Evolutionary conservation across 1,140 invertebrate species (phyloP), one percentile per base, ranked within the genome.

Genomic region (Contarinia nasturtii): DNA sequence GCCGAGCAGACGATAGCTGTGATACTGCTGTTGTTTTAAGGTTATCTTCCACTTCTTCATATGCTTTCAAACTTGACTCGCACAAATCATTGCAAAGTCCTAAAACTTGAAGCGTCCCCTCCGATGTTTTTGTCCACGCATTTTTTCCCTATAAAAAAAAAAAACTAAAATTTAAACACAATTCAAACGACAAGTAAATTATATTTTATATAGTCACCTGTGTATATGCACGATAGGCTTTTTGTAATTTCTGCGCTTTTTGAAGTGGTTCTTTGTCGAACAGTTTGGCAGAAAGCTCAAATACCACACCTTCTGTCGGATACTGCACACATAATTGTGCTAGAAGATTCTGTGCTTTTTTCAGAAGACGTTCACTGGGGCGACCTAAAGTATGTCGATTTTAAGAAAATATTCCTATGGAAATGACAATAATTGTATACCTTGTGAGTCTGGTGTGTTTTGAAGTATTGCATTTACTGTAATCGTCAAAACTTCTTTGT

Each of bases 281-380:
- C 20, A 90, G 60, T 53, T 78, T 65, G 1, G 81, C 80, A 56
- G 91, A 89, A 11, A 86, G 59, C 55, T 78, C 72, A 87, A 86
- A 92, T 33, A 90, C 55, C 34, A 77, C 71, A 0, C 76, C 69
- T 55, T 85, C 77, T 52, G 75, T 79, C 41, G 75, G 67, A 55
- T 75, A 69, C 47, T 76, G 60, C 1, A 72, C 67, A 19, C 86
- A 86, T 20, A 94, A 73, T 49, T 84, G 72, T 1, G 86, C 89
- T 58, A 95, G 79, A 20, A 95, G 69, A 57, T 86, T 75, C 17
- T 82, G 62, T 1, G 77, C 64, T 54, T 79, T 75, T 52, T 79
- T 74, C 47, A 72, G 55, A 19, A 80, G 67, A 27, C 57, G 14
- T 2, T 49, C 38, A 19, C 50, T 51, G n/a, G 55, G 41, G n/a